A percentile compares a stretch with the other conserved stretches of the same genome.
phyloP scores from a whole-genome alignment of 2,113 vertebrate genomes.

The Arenaria interpres region DNA sequence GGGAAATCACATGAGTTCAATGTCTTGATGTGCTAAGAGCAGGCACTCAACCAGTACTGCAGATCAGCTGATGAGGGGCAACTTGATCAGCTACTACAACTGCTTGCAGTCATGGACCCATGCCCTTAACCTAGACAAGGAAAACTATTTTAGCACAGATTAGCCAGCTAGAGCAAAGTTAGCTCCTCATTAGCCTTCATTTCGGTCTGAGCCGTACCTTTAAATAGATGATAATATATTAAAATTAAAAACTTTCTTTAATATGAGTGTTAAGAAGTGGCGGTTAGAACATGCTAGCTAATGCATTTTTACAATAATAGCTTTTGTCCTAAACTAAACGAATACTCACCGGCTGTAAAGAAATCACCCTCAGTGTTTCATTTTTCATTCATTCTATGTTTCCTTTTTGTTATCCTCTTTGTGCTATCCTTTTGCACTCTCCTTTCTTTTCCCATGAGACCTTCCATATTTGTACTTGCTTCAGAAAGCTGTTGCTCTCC shows the following conservation, averaged over 20 bases:
- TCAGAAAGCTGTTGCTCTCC: conserved; percentile 30
- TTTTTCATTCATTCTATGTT: neutral
- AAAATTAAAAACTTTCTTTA: neutral
- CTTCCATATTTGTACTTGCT: conserved; percentile 11
- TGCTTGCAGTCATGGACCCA: neutral
- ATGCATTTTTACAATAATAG: neutral
- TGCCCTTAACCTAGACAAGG: conserved; percentile 11
- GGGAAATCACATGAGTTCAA: neutral
- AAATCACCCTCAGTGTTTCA: neutral
- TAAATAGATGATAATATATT: neutral
- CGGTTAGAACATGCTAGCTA: neutral
- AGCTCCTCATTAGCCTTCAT: neutral
- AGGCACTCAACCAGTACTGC: neutral
- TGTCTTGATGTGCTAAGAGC: neutral
- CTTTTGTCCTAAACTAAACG: neutral
- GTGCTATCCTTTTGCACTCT: neutral
- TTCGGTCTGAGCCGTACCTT: neutral
- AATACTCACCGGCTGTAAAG: neutral
- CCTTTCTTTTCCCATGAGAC: neutral
- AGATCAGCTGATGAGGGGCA: neutral
- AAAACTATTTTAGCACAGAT: conserved; percentile 8
- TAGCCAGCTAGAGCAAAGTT: conserved; percentile 9
- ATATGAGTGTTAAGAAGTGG: neutral
- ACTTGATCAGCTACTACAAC: neutral
- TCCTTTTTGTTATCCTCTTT: too few relatives aligned